A percentile compares a stretch with the other conserved stretches of the same genome.
phyloP scores from a whole-genome alignment of 2,888 invertebrate genomes.

The Scaptodrosophila latifasciaeformis region DNA sequence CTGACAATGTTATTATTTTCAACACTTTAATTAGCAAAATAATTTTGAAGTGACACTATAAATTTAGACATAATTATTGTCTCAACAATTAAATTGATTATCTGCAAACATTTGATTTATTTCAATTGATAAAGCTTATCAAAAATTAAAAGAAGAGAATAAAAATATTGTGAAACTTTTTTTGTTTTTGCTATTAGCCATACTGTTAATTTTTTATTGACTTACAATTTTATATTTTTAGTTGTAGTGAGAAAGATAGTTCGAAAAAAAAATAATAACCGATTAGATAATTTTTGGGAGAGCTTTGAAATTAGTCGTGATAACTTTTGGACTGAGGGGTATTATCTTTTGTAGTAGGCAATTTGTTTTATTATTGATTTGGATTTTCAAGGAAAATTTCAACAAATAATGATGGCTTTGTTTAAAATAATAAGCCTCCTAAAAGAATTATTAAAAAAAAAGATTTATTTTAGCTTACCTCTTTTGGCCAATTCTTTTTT shows the following conservation, averaged over 20 bases:
- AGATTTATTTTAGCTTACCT: no score
- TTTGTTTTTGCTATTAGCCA: no score
- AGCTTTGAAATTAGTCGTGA: background rate
- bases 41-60: slow-evolving; percentile 63
- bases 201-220: no score
- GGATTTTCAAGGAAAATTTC: no score
- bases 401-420: no score
- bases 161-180: no score
- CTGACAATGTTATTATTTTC: slow-evolving; percentile 25
- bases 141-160: no score
- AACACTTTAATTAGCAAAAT: slow-evolving; percentile 62
- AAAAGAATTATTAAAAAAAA: no score
- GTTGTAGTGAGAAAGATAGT: no score
- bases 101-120: slow-evolving; percentile 54
- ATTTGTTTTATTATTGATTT: background rate
- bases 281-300: background rate
- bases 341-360: slow-evolving; percentile 9
- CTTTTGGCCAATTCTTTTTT: background rate
- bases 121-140: slow-evolving; percentile 46
- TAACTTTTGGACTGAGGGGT: background rate
- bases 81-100: slow-evolving; percentile 62
- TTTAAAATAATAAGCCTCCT: no score
- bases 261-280: no score
- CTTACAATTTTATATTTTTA: no score
- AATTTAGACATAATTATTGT: slow-evolving; percentile 66